These are phyloP conservation scores for Diachrysia chrysitis DNA, from an alignment of 2,888 invertebrate genomes.

Conservation along the genomic window DNA sequence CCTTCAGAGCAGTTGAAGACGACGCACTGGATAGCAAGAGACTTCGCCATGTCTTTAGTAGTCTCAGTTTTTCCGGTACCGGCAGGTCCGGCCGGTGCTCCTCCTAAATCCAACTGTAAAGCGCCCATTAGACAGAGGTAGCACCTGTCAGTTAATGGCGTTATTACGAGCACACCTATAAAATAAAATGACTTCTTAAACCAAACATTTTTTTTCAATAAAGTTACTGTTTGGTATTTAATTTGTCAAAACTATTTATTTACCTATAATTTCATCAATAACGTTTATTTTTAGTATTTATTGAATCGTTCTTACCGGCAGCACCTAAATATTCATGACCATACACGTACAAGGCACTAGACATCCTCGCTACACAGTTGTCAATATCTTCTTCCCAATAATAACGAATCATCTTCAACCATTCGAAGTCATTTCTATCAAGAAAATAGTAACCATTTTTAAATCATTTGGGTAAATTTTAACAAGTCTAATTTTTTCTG, in stretches of 20 bases:
- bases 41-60: conserved; percentile 96
- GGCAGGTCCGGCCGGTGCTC: conserved; percentile 95
- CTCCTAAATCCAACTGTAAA: conserved; percentile 95
- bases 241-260: too few relatives aligned
- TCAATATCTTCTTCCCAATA: conserved; percentile 95
- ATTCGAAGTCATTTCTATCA: conserved; percentile 93
- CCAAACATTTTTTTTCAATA: background rate
- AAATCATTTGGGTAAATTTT: background rate
- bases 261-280: too few relatives aligned
- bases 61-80: conserved; percentile 98
- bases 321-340: conserved; percentile 98
- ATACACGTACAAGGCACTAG: conserved; percentile 94
- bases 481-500: too few relatives aligned
- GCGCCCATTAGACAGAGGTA: conserved; percentile 97
- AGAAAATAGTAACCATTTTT: too few relatives aligned
- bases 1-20: conserved; percentile 98
- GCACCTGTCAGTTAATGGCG: conserved; percentile 96
- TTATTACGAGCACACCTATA: conserved; percentile 94
- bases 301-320: conserved; percentile 79
- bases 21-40: conserved; percentile 96
- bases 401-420: conserved; percentile 97
- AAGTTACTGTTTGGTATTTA: too few relatives aligned
- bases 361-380: conserved; percentile 95
- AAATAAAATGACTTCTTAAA: conserved; percentile 9
- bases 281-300: too few relatives aligned